phyloP scores from a whole-genome alignment of 2,888 invertebrate species.

The Mylabris sibirica region DNA sequence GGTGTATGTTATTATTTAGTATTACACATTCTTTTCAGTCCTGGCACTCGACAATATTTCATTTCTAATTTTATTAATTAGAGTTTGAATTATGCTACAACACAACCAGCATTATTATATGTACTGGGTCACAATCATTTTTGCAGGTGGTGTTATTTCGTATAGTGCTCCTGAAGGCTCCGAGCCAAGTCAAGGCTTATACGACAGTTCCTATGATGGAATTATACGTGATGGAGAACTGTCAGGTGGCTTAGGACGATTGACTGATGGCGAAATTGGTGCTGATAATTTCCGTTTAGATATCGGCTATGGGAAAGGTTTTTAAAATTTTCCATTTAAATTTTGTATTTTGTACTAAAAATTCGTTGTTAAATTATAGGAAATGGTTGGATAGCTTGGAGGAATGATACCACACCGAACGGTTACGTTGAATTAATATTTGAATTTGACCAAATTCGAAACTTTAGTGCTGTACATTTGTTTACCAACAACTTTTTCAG shows the following conservation, averaged over 20 bases:
- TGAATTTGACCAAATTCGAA: slow-evolving; percentile 73
- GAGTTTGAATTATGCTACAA: not conserved
- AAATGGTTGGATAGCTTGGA: slow-evolving; percentile 81
- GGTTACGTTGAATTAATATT: slow-evolving; percentile 72
- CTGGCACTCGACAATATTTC: not conserved
- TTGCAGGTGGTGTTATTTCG: slow-evolving; percentile 66
- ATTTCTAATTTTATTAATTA: not conserved
- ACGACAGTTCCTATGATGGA: slow-evolving; percentile 76
- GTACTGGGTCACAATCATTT: slow-evolving; percentile 37
- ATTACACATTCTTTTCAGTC: not conserved
- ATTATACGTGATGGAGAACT: slow-evolving; percentile 59
- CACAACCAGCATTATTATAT: not conserved
- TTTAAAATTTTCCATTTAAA: slow-evolving; percentile 32
- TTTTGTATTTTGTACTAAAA: slow-evolving; percentile 22
- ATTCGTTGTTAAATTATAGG: slow-evolving; percentile 59
- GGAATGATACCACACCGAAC: slow-evolving; percentile 65
- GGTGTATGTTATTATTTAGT: slow-evolving; percentile 16
- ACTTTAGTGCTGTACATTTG: slow-evolving; percentile 72
- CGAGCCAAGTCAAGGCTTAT: slow-evolving; percentile 61
- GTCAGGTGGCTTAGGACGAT: slow-evolving; percentile 72
- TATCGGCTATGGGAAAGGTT: slow-evolving; percentile 69
- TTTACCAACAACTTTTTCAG: slow-evolving; percentile 76
- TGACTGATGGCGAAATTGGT: slow-evolving; percentile 72
- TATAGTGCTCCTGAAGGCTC: slow-evolving; percentile 67
- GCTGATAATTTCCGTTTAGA: slow-evolving; percentile 69